These are phyloP conservation scores for Drosophila obscura DNA, from an alignment of 1,140 invertebrate genomes.

Conservation along the genomic window DNA sequence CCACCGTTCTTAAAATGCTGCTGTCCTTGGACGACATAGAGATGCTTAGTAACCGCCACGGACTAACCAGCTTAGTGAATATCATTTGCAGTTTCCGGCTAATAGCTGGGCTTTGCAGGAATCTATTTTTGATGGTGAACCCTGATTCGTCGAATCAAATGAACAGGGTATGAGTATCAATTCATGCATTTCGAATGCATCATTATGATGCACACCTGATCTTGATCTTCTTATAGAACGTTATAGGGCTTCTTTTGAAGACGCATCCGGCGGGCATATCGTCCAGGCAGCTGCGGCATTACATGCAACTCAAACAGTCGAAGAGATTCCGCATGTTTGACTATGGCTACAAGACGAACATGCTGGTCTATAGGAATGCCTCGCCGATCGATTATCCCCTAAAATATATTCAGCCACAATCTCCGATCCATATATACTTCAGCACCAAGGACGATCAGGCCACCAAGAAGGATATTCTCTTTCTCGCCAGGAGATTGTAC, in stretches of 20 bases:
- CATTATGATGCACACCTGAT: no score
- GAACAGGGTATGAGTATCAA: no score
- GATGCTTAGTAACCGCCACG: neutral
- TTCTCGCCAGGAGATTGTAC: neutral
- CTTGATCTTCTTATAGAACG: no score
- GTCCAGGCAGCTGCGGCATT: slow-evolving; percentile 88
- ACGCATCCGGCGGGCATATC: slow-evolving; percentile 89
- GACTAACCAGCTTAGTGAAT: no score
- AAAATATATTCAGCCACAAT: slow-evolving; percentile 83
- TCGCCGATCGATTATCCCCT: slow-evolving; percentile 86
- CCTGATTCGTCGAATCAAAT: no score
- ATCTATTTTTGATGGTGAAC: neutral
- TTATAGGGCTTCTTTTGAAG: no score
- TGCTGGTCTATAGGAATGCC: slow-evolving; percentile 73
- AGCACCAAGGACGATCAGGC: slow-evolving; percentile 87
- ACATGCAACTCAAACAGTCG: slow-evolving; percentile 85
- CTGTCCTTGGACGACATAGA: neutral
- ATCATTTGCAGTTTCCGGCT: no score
- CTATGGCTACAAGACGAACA: slow-evolving; percentile 78
- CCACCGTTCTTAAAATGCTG: neutral
- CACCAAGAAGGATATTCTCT: neutral
- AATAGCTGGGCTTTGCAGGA: no score
- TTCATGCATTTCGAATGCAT: no score
- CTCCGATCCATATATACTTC: slow-evolving; percentile 87
- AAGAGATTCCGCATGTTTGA: slow-evolving; percentile 82